phyloP scores from a whole-genome alignment of 2,113 vertebrate genomes.

The Alligator sinensis region DNA sequence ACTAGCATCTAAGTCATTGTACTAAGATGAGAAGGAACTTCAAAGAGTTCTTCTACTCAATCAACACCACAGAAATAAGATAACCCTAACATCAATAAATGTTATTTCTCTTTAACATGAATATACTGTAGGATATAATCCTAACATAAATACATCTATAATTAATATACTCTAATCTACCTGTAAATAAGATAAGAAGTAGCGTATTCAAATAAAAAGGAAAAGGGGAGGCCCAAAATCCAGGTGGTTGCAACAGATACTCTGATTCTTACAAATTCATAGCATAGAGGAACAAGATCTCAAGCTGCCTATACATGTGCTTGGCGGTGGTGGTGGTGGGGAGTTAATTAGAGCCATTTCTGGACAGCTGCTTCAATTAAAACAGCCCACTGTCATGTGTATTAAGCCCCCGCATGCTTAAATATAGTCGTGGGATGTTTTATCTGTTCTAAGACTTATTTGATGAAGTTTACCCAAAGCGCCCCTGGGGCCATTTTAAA shows the following conservation, averaged over 20 bases:
- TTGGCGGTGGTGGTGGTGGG: too few relatives aligned
- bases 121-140: neutral
- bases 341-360: too few relatives aligned
- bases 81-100: slow-evolving; percentile 30
- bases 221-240: slow-evolving; percentile 5
- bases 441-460: too few relatives aligned
- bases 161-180: neutral
- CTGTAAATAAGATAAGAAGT: neutral
- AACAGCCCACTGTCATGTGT: too few relatives aligned
- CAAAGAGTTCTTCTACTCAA: neutral
- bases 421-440: too few relatives aligned
- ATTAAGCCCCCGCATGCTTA: too few relatives aligned
- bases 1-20: neutral
- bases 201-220: neutral
- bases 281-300: slow-evolving; percentile 22
- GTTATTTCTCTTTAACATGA: slow-evolving; percentile 15
- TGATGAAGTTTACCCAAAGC: too few relatives aligned
- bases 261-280: neutral
- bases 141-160: neutral
- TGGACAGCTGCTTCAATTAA: too few relatives aligned
- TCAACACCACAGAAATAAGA: slow-evolving; percentile 16
- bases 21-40: slow-evolving; percentile 13
- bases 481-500: too few relatives aligned
- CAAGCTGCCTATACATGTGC: neutral
- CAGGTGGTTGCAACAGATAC: neutral